A percentile compares a stretch with the other conserved stretches of the same genome.
Conservation (phyloP, 2,113 vertebrate species). For the Xerus inauris region DNA sequence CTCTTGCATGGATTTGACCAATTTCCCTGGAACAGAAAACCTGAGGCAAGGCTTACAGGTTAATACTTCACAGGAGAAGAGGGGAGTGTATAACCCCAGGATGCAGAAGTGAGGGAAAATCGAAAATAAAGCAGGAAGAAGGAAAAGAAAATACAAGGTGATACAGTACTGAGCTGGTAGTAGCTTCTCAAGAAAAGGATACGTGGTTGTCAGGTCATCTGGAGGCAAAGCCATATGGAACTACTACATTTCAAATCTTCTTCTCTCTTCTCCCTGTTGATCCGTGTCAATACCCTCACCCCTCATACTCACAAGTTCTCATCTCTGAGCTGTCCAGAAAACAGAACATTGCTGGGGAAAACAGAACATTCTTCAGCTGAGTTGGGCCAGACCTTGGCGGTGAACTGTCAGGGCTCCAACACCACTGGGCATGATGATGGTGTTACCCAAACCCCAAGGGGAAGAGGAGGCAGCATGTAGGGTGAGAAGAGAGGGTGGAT, state of each 20-base stretch:
- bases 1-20: neutral
- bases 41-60: neutral
- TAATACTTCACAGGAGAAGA: neutral
- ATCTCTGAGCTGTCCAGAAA: neutral
- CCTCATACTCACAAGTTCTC: neutral
- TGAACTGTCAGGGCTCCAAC: neutral
- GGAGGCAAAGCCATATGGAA: neutral
- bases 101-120: neutral
- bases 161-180: neutral
- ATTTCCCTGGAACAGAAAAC: neutral
- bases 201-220: accelerated
- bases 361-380: neutral
- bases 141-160: neutral
- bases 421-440: accelerated
- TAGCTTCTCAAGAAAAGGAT: neutral
- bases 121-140: neutral
- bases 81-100: neutral
- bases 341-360: neutral
- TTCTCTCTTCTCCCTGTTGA: neutral
- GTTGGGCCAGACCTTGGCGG: neutral
- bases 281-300: neutral
- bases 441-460: neutral
- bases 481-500: neutral
- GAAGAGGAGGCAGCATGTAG: neutral
- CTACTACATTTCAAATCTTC: accelerated